A percentile compares a stretch with the other conserved stretches of the same genome.
phyloP scores from a whole-genome alignment of 2,113 vertebrate species.

The Elanus axillaris region DNA sequence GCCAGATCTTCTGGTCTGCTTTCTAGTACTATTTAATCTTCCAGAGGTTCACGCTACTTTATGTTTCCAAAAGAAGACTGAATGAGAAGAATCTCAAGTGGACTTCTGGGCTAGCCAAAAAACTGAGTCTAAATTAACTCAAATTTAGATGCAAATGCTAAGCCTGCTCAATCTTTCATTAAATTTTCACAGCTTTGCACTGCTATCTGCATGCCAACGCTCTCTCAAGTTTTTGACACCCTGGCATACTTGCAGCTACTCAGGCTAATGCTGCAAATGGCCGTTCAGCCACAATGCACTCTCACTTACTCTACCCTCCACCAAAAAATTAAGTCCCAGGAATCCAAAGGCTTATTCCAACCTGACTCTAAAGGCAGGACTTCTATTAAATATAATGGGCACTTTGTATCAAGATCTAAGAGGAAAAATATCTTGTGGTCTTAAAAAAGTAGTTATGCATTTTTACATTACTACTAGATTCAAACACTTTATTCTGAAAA shows the following conservation, averaged over 20 bases:
- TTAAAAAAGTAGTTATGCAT: neutral
- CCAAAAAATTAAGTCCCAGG: neutral
- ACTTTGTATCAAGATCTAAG: neutral
- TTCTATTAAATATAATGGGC: neutral
- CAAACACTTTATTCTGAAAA: neutral
- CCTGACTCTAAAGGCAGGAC: neutral
- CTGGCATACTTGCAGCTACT: neutral
- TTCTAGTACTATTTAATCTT: neutral
- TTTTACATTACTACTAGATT: neutral
- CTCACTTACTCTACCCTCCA: neutral
- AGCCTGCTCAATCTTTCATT: neutral
- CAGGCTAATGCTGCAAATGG: neutral
- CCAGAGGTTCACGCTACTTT: neutral
- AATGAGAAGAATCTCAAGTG: neutral
- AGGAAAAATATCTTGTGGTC: neutral
- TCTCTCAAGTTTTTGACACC: neutral
- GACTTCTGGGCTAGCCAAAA: neutral
- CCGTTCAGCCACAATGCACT: neutral
- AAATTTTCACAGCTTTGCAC: neutral
- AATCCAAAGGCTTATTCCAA: neutral
- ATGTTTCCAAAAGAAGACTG: neutral
- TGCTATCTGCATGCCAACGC: neutral
- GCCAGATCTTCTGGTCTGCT: neutral
- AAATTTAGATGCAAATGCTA: neutral
- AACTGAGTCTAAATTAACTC: neutral